These are phyloP conservation scores for Noctua janthe DNA, from an alignment of 2,888 invertebrate species.

Conservation along the genomic window DNA sequence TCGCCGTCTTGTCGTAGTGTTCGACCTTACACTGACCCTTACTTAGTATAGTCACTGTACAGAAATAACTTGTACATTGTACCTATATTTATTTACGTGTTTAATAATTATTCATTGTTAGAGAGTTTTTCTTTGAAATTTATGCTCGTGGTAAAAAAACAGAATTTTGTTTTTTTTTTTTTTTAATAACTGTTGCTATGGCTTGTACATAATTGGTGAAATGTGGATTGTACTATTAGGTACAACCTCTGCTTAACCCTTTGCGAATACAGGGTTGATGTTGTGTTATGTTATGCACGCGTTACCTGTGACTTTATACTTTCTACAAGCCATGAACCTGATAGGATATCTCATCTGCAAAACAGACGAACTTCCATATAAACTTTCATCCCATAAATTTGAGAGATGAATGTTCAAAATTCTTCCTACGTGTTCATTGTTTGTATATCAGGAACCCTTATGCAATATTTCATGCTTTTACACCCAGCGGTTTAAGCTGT, in stretches of 20 bases:
- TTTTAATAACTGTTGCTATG: no score
- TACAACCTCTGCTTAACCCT: not conserved
- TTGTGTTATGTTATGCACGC: not conserved
- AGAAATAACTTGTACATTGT: slow-evolving; percentile 54
- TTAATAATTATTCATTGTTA: slow-evolving; percentile 10
- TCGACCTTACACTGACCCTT: slow-evolving; percentile 55
- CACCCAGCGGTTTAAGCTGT: not conserved
- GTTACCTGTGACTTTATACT: not conserved
- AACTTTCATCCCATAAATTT: not conserved
- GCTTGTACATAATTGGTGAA: not conserved
- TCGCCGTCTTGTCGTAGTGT: slow-evolving; percentile 23
- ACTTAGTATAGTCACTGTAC: slow-evolving; percentile 21
- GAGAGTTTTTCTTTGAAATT: not conserved
- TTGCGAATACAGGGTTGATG: not conserved
- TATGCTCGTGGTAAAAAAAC: not conserved
- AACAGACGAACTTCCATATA: not conserved
- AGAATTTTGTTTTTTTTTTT: no score
- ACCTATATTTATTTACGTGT: slow-evolving; percentile 13
- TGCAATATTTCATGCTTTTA: not conserved
- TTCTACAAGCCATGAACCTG: not conserved
- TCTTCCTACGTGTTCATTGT: not conserved
- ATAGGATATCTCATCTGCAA: not conserved
- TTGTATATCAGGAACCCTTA: not conserved
- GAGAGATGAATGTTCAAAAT: not conserved
- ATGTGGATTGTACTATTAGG: not conserved